These are phyloP conservation scores for Microtus montanus DNA, from an alignment of 2,113 vertebrate genomes.

Conservation along the genomic window DNA sequence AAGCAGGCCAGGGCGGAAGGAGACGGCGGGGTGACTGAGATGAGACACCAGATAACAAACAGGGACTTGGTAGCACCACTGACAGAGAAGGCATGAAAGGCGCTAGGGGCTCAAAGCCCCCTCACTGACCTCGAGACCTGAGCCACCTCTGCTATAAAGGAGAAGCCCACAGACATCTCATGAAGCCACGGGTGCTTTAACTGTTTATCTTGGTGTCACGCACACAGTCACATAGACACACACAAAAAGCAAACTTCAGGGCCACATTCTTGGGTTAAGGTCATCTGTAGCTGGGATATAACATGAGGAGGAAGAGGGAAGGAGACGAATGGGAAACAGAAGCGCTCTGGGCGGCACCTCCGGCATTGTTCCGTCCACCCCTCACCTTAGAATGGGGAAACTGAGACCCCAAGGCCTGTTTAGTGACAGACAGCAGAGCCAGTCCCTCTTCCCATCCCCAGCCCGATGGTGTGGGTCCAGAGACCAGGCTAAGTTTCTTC, in stretches of 20 bases:
- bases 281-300: neutral
- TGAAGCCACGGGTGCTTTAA: neutral
- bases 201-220: neutral
- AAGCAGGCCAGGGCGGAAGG: neutral
- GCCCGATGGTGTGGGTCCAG: neutral
- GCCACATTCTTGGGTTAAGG: neutral
- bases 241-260: neutral
- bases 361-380: neutral
- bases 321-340: rapidly evolving
- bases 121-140: neutral
- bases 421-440: neutral
- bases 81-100: neutral
- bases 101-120: too few relatives aligned
- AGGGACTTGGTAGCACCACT: too few relatives aligned
- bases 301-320: neutral
- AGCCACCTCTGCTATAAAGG: neutral
- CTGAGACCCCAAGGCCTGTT: neutral
- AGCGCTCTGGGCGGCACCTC: rapidly evolving
- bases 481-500: too few relatives aligned
- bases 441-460: neutral
- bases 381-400: neutral
- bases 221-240: neutral
- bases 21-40: neutral
- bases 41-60: too few relatives aligned
- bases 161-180: neutral